A percentile compares a stretch with the other conserved stretches of the same genome.
These are phyloP conservation scores for Ovibos moschatus DNA, from an alignment of 2,113 vertebrate species.

Conservation along the genomic window DNA sequence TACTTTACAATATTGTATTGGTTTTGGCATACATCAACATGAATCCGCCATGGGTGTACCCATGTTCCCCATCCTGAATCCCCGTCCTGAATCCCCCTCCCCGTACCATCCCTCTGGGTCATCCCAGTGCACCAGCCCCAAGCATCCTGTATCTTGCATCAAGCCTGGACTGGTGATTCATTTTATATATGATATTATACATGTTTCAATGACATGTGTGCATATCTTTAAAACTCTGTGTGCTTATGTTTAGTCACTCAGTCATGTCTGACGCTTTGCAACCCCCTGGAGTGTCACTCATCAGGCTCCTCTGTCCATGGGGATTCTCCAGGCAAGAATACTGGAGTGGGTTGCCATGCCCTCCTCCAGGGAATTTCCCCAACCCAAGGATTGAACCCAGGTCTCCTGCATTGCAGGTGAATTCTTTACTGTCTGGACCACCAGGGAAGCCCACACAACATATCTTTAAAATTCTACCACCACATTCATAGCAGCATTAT, in stretches of 20 bases:
- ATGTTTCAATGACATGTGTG: not conserved
- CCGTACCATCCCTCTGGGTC: too few species aligned
- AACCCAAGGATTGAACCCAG: not conserved
- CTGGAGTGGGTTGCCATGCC: not conserved
- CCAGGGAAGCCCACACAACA: not conserved
- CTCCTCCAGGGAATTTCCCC: not conserved
- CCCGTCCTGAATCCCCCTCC: too few species aligned
- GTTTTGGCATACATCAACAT: too few species aligned
- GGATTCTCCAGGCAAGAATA: not conserved
- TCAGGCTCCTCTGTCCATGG: not conserved
- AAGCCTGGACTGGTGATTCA: fast-evolving
- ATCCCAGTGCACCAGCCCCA: too few species aligned
- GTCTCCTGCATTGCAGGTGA: not conserved
- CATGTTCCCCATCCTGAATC: too few species aligned
- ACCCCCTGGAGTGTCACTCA: not conserved
- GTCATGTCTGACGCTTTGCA: not conserved
- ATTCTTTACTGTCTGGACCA: not conserved
- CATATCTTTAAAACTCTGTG: not conserved
- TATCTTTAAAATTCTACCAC: not conserved
- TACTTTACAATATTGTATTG: too few species aligned
- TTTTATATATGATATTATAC: too few species aligned
- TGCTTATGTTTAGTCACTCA: not conserved
- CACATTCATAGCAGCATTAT: not conserved
- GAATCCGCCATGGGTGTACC: too few species aligned
- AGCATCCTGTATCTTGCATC: too few species aligned